Conservation (phyloP, 2,797 vertebrate species). For the Distichodus sexfasciatus region DNA sequence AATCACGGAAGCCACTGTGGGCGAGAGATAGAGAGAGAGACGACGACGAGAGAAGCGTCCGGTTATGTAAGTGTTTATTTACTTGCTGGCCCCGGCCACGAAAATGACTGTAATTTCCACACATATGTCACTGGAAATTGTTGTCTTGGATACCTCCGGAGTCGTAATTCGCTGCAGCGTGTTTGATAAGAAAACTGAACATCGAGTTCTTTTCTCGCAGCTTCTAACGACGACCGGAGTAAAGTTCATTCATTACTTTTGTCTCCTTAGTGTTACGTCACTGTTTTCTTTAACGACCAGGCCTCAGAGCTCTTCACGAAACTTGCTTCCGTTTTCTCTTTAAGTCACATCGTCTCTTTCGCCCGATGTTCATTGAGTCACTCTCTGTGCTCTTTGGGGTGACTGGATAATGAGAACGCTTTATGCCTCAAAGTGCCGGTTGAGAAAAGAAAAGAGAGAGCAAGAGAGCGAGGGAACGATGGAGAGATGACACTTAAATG, state of each 20-base stretch:
- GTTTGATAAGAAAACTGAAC: background rate
- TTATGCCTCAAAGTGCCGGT: background rate
- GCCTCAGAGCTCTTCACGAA: background rate
- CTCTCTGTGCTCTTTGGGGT: background rate
- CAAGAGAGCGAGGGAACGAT: background rate
- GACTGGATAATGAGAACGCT: constrained; percentile 9
- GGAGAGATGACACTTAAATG: background rate
- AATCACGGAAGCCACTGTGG: constrained; percentile 20
- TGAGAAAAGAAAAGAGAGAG: background rate
- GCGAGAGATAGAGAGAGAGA: background rate
- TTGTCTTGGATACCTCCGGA: background rate
- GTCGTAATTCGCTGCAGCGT: background rate
- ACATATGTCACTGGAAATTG: background rate
- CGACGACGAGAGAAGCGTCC: too few relatives aligned
- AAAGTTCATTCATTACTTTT: too few relatives aligned
- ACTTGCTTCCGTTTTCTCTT: constrained; percentile 1
- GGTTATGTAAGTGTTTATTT: constrained; percentile 36
- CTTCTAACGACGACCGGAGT: background rate
- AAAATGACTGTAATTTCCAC: constrained; percentile 17
- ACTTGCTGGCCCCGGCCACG: background rate
- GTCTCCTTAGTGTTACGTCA: too few relatives aligned
- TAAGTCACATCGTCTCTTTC: background rate
- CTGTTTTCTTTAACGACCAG: too few relatives aligned
- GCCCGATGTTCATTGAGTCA: constrained; percentile 1
- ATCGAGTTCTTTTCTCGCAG: background rate